Conservation (phyloP, 2,113 vertebrate genomes). For the Phaethornis superciliosus region DNA sequence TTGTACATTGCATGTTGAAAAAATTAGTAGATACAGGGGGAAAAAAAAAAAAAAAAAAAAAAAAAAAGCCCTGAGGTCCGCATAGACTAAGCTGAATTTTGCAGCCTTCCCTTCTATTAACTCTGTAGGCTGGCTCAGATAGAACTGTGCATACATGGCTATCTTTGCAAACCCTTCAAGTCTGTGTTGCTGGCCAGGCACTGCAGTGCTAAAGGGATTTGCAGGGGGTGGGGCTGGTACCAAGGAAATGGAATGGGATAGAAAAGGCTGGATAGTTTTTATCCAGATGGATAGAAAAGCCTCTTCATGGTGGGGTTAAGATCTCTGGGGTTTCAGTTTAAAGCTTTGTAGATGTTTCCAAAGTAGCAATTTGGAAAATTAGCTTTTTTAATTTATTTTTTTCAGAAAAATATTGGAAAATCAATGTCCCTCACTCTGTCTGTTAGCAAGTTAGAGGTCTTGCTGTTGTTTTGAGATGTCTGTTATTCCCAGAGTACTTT, state of each 20-base stretch:
- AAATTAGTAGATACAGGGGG: no score
- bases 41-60: no score
- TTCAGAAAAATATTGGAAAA: neutral
- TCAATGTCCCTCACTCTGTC: neutral
- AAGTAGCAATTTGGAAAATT: neutral
- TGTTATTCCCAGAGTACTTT: neutral
- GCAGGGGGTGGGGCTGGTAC: neutral
- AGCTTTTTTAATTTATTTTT: neutral
- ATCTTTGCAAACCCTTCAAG: neutral
- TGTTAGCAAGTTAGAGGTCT: neutral
- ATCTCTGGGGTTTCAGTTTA: neutral
- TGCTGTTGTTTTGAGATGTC: neutral
- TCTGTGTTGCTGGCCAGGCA: neutral
- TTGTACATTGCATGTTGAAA: neutral
- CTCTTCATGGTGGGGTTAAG: neutral
- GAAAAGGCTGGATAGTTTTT: no score
- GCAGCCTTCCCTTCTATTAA: neutral
- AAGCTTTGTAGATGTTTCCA: neutral
- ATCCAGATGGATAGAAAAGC: neutral
- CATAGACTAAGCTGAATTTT: neutral
- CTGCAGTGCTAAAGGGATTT: neutral
- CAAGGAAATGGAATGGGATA: neutral
- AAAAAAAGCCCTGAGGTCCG: neutral
- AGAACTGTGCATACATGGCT: neutral
- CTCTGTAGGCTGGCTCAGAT: neutral